Evolutionary conservation across 1,140 invertebrate species (phyloP), one percentile per base, ranked within the genome.

Genomic region (Drosophila baimaii): DNA sequence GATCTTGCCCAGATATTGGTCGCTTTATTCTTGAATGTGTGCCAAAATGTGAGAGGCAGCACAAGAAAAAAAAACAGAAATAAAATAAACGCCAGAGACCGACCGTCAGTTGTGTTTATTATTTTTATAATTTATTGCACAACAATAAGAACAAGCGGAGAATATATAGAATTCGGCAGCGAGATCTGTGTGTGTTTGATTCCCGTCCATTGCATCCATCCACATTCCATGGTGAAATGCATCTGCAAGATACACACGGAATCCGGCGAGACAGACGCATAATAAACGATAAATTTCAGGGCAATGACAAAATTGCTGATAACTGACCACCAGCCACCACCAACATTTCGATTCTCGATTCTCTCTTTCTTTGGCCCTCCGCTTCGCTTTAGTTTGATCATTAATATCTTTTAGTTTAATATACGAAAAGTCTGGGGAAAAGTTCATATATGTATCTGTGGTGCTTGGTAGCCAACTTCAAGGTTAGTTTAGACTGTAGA

Each of bases 271-370:
- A 69, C 52, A 71, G 39, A 68, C 59, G 46, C 56, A 76, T 88
- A 86, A 88, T 86, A 77, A 86, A 88, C 79, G 82, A 72, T 86
- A 77, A 86, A 86, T 64, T 55, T 79, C 64, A 64, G 72, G 74
- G 84, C 84, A 86, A 86, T 88, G 83, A 89, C 83, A 86, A 86
- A 86, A 86, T 86, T 86, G 79, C 76, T 83, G 79, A 79, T 86
- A 86, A 88, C 82, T 86, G 65, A 77, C 61, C 78, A 39, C 15
- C 37, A 39, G 17, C 49, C 55, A 21, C 49, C 55, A 51, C 54
- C 57, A 74, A 59, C 51, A 80, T 59, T 85, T 70, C 70, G 66
- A 73, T 68, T 84, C 58, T 70, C 70, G 66, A 73, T 68, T 84
- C 58, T 69, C 58, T 9, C 17, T 33, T 56, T 54, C 57, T 72